phyloP scores from a whole-genome alignment of 1,140 invertebrate genomes.

The Araneus ventricosus region DNA sequence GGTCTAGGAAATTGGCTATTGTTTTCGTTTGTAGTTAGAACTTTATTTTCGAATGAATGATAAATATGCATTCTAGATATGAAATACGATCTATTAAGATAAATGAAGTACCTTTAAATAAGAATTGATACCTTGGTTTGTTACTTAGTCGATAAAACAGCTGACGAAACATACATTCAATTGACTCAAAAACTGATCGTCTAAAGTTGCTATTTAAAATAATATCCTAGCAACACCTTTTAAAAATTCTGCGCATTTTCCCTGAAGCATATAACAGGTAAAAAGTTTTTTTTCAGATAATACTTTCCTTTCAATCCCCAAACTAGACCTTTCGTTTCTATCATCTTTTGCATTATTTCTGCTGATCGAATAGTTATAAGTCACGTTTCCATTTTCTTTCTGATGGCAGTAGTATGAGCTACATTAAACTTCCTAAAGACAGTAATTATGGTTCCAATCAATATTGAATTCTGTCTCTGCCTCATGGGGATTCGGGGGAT shows the following conservation, averaged over 20 bases:
- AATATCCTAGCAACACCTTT: neutral
- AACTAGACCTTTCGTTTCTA: too few relatives aligned
- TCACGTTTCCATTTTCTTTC: slow-evolving; percentile 44
- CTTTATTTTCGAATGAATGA: too few relatives aligned
- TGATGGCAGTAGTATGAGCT: neutral
- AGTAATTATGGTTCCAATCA: slow-evolving; percentile 48
- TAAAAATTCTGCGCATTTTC: neutral
- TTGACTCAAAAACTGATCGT: neutral
- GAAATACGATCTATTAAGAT: too few relatives aligned
- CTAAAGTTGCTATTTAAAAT: slow-evolving; percentile 32
- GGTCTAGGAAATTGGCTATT: too few relatives aligned
- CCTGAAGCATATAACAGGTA: too few relatives aligned
- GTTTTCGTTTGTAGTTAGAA: too few relatives aligned
- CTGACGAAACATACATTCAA: neutral
- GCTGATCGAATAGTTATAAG: slow-evolving; percentile 50
- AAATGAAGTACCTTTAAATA: too few relatives aligned
- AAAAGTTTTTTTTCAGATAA: too few relatives aligned
- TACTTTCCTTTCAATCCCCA: too few relatives aligned
- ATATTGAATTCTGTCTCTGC: neutral
- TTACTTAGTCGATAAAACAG: too few relatives aligned
- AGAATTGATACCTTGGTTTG: too few relatives aligned
- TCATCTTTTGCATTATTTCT: neutral
- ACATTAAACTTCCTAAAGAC: slow-evolving; percentile 57
- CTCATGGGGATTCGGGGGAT: neutral
- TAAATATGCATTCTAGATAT: too few relatives aligned